Percentiles rank a stretch among this genome's conserved stretches.
Conservation (phyloP, 2,113 vertebrate species). For the Heteronetta atricapilla region DNA sequence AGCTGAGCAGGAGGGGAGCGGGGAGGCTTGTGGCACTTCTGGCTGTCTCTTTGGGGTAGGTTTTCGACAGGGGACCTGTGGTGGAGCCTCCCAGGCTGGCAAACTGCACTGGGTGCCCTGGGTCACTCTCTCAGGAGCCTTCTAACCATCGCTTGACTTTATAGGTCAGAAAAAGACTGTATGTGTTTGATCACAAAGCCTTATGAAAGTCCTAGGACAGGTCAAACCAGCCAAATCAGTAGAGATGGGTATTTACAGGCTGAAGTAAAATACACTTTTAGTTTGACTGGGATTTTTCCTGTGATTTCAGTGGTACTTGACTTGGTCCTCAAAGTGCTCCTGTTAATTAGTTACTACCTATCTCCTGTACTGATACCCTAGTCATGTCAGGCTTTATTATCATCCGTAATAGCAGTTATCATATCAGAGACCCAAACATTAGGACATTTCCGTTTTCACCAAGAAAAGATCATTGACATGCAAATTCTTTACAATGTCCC, state of each 20-base stretch:
- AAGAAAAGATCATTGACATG: not conserved
- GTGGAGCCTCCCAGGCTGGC: not conserved
- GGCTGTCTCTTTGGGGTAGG: not conserved
- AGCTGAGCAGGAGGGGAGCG: not conserved
- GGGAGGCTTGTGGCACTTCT: not conserved
- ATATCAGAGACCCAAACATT: not conserved
- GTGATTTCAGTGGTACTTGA: not conserved
- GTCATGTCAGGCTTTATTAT: not conserved
- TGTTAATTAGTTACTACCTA: not conserved
- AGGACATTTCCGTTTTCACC: not conserved
- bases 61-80: not conserved
- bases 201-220: not conserved
- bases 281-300: not conserved
- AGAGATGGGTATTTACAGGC: not conserved
- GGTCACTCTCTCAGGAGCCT: not conserved
- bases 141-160: not conserved
- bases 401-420: not conserved
- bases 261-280: not conserved
- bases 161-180: not conserved
- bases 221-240: not conserved
- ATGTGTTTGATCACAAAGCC: not conserved
- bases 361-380: not conserved
- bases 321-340: not conserved
- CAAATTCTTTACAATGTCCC: not conserved
- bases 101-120: not conserved